Percentiles rank a stretch among this genome's conserved stretches.
phyloP scores from a whole-genome alignment of 2,113 vertebrate genomes.

The Saimiri boliviensis region DNA sequence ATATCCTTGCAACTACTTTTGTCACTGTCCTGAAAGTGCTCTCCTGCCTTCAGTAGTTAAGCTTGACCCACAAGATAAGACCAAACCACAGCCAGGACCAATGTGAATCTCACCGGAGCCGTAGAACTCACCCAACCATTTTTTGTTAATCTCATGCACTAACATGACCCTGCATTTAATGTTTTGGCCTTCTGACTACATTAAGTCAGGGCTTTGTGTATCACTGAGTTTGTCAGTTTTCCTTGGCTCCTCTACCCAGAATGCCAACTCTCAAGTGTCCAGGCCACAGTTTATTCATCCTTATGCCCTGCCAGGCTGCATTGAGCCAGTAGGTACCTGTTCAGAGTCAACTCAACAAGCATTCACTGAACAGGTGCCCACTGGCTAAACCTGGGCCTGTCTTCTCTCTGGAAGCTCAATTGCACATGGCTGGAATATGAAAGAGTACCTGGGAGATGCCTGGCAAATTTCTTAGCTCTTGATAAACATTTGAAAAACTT shows the following conservation, averaged over 20 bases:
- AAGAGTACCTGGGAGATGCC: neutral
- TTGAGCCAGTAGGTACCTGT: neutral
- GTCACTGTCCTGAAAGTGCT: neutral
- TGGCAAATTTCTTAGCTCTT: neutral
- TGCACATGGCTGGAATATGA: neutral
- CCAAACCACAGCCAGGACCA: neutral
- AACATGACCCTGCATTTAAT: neutral
- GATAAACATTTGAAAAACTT: constrained; percentile 19
- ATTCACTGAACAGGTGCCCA: too few species aligned
- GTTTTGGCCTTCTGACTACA: neutral
- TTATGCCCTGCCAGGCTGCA: neutral
- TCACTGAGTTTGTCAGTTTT: neutral
- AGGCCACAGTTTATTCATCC: neutral
- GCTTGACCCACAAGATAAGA: neutral
- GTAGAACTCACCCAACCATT: neutral
- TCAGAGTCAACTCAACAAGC: neutral
- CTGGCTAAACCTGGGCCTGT: neutral
- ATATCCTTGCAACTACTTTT: neutral
- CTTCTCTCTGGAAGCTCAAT: neutral
- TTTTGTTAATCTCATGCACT: neutral
- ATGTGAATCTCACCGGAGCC: neutral
- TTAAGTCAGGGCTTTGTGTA: neutral
- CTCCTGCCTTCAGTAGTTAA: neutral
- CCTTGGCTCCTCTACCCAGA: neutral
- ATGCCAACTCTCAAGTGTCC: neutral